A percentile compares a stretch with the other conserved stretches of the same genome.
These are phyloP conservation scores for Allobates femoralis DNA, from an alignment of 2,797 vertebrate species.

Conservation along the genomic window DNA sequence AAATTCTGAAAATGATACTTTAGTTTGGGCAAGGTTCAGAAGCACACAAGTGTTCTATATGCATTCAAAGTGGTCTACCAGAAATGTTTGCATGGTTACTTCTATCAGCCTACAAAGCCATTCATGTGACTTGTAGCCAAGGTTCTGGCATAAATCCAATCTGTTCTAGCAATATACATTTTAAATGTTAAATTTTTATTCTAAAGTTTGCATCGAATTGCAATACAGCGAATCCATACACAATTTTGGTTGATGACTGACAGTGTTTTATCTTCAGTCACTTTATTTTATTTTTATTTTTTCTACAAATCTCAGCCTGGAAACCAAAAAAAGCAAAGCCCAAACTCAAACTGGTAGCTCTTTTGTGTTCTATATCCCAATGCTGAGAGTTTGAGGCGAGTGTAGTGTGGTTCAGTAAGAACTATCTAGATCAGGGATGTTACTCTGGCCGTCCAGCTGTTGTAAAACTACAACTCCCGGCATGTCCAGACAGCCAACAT, in stretches of 20 bases:
- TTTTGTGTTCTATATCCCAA: neutral
- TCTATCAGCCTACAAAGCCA: slow-evolving; percentile 26
- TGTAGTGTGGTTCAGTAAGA: neutral
- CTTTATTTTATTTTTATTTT: neutral
- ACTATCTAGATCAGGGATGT: too few relatives aligned
- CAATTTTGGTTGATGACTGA: neutral
- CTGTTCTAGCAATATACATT: slow-evolving; percentile 29
- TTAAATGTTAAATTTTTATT: neutral
- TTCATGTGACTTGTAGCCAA: slow-evolving; percentile 40
- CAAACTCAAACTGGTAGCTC: neutral
- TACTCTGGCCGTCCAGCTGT: too few relatives aligned
- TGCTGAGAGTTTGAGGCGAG: neutral
- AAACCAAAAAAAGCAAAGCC: slow-evolving; percentile 10
- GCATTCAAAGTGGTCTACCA: slow-evolving; percentile 25
- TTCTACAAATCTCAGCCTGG: neutral
- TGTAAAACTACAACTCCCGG: too few relatives aligned
- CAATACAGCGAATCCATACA: slow-evolving; percentile 12
- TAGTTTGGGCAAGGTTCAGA: slow-evolving; percentile 5
- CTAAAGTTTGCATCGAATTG: slow-evolving; percentile 2
- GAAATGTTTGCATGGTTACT: slow-evolving; percentile 29
- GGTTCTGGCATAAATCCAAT: slow-evolving; percentile 14
- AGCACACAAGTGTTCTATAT: neutral
- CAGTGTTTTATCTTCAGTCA: neutral
- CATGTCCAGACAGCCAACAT: too few relatives aligned
- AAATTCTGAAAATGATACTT: neutral